Percentiles rank a stretch among this genome's conserved stretches.
Evolutionary conservation across 1,140 invertebrate genomes (phyloP).

Genomic region (Chironomus striatipennis): DNA sequence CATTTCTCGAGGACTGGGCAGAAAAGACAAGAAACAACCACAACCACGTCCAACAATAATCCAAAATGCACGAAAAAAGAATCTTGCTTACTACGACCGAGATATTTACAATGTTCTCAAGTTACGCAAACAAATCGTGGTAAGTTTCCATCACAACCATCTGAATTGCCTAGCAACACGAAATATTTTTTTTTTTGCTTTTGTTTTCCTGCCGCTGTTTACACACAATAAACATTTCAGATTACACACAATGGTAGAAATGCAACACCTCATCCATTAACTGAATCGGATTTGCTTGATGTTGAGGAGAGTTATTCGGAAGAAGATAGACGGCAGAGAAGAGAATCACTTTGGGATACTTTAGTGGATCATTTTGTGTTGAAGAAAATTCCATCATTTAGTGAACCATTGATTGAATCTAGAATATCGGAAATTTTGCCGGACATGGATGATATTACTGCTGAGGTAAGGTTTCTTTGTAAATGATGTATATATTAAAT

Average conservation of each 20-base stretch:
- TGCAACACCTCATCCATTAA: background rate
- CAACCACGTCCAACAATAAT: background rate
- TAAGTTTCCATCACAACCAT: background rate
- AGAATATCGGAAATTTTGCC: background rate
- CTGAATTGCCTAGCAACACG: no score
- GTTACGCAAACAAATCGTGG: background rate
- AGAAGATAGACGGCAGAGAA: background rate
- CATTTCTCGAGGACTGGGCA: background rate
- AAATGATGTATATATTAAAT: no score
- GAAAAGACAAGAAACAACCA: background rate
- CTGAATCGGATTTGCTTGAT: background rate
- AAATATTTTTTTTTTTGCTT: no score
- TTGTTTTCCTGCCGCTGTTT: no score
- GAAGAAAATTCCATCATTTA: background rate
- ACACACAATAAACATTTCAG: background rate
- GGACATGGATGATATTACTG: slow-evolving; percentile 4
- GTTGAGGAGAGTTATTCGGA: background rate
- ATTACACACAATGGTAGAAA: background rate
- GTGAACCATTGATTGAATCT: background rate
- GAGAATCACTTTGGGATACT: slow-evolving; percentile 7
- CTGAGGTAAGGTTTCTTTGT: background rate
- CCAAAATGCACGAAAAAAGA: background rate
- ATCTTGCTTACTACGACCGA: slow-evolving; percentile 9
- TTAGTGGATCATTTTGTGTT: background rate
- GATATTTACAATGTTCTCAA: background rate